Evolutionary conservation across 2,888 invertebrate species (phyloP).

Genomic region (Balanococcus diminutus): DNA sequence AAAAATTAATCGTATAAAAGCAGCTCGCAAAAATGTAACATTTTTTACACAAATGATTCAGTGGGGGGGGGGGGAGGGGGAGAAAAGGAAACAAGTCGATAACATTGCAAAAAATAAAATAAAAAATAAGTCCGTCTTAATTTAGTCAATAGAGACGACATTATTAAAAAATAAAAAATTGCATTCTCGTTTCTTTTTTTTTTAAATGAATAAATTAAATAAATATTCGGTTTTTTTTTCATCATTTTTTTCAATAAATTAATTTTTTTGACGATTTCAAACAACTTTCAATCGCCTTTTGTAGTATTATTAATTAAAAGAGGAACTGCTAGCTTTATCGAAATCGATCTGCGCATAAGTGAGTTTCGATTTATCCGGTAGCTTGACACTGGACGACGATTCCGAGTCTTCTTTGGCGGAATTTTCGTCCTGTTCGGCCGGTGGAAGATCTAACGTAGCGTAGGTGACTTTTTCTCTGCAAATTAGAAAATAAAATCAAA

Average conservation of each 20-base stretch:
- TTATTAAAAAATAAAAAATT: constrained; percentile 1
- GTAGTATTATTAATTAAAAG: constrained; percentile 29
- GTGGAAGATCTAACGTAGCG: constrained; percentile 70
- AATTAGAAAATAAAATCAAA: constrained; percentile 57
- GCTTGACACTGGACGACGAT: constrained; percentile 50
- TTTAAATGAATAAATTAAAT: constrained; percentile 6
- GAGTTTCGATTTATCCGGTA: constrained; percentile 63
- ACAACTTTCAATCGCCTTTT: neutral
- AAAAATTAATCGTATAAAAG: neutral
- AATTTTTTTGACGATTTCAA: neutral
- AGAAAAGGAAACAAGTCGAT: neutral
- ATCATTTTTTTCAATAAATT: neutral
- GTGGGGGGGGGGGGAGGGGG: neutral
- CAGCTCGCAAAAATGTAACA: neutral
- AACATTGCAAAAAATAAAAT: neutral
- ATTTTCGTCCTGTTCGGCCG: constrained; percentile 59
- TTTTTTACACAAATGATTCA: neutral
- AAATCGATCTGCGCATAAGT: constrained; percentile 84
- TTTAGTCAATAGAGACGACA: neutral
- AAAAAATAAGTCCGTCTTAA: neutral
- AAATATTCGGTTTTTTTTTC: neutral
- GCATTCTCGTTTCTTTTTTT: neutral
- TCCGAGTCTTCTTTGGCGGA: constrained; percentile 20
- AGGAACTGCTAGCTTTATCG: constrained; percentile 56
- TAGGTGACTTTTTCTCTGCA: constrained; percentile 62